These are phyloP conservation scores for Oriolus oriolus DNA, from an alignment of 2,113 vertebrate species.

Conservation along the genomic window DNA sequence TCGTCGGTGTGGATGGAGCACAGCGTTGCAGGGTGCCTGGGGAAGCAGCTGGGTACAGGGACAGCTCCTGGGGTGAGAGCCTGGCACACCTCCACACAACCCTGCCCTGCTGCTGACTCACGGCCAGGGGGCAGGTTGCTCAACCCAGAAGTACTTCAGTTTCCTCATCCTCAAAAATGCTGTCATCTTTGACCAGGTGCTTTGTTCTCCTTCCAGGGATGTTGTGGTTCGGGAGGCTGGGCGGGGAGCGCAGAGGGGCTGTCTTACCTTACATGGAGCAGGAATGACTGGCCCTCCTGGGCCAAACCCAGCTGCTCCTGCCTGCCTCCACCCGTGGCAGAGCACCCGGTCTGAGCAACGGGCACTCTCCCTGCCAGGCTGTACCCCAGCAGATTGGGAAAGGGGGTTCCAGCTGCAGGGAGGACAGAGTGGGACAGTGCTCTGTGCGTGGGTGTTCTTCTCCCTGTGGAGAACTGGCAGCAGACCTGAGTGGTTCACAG, in stretches of 20 bases:
- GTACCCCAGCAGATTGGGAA: neutral
- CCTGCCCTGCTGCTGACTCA: neutral
- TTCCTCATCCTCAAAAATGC: neutral
- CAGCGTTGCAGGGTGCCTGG: neutral
- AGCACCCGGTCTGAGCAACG: fast-evolving
- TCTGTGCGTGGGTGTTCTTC: neutral
- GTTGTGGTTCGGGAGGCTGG: neutral
- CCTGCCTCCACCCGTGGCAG: neutral
- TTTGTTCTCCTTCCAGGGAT: conserved; percentile 32
- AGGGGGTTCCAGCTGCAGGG: neutral
- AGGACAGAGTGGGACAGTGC: neutral
- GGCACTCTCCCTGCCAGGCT: neutral
- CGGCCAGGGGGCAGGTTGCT: neutral
- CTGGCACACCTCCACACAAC: neutral
- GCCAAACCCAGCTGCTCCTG: neutral
- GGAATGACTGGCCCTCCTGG: neutral
- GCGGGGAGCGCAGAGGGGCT: fast-evolving
- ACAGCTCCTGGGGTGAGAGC: neutral
- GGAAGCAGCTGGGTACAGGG: fast-evolving
- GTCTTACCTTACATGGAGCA: neutral
- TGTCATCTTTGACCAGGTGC: neutral
- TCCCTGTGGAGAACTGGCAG: neutral
- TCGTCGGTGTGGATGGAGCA: fast-evolving
- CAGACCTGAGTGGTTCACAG: neutral
- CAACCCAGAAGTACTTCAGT: neutral